A percentile compares a stretch with the other conserved stretches of the same genome.
Conservation (phyloP, 2,888 invertebrate genomes). For the Beris morrisii region DNA sequence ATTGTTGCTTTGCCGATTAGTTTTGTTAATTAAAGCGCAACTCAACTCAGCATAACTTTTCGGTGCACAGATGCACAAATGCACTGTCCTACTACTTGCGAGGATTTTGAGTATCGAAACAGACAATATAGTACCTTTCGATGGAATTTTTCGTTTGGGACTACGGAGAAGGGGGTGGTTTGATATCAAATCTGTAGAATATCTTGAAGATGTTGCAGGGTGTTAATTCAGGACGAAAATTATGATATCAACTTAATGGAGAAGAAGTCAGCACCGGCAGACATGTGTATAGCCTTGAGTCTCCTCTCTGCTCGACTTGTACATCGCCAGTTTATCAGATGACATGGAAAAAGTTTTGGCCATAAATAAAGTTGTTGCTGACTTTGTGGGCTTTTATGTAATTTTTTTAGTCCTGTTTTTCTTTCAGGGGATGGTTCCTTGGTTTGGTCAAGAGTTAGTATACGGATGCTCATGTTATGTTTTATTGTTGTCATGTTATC, state of each 20-base stretch:
- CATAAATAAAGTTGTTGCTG: slow-evolving; percentile 30
- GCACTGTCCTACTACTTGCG: no score
- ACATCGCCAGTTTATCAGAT: slow-evolving; percentile 15
- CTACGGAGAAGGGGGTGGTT: no score
- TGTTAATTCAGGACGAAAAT: no score
- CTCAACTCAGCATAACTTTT: slow-evolving; percentile 8
- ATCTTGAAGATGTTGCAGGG: no score
- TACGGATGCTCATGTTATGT: slow-evolving; percentile 27
- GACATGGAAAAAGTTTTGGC: slow-evolving; percentile 30
- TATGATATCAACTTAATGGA: no score
- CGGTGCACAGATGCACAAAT: neutral
- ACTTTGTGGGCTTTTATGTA: slow-evolving; percentile 26
- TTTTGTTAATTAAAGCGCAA: slow-evolving; percentile 21
- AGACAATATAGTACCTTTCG: no score
- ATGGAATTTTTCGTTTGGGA: no score
- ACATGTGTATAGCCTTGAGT: no score
- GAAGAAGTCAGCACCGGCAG: no score
- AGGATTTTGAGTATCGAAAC: no score
- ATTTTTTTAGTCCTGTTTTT: neutral
- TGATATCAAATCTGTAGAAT: no score
- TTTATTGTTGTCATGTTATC: slow-evolving; percentile 33
- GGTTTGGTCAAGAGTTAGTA: slow-evolving; percentile 14
- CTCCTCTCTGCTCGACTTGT: no score
- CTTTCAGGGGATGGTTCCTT: slow-evolving; percentile 7
- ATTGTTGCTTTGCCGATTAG: neutral